Evolutionary conservation across 2,888 invertebrate species (phyloP).

Genomic region (Axea sp.): DNA sequence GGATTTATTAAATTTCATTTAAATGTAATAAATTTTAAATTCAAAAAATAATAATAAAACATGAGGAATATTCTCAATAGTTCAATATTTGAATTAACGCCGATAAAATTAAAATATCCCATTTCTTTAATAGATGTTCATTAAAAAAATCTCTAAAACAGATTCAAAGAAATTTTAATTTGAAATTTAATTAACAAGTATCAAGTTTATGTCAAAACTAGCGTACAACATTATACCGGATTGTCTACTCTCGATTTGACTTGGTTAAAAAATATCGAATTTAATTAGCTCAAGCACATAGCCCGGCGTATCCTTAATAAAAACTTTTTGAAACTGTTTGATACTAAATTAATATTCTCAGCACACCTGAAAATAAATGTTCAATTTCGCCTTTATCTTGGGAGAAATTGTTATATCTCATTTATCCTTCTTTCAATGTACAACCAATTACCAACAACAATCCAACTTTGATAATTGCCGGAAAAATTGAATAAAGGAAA

Average conservation of each 20-base stretch:
- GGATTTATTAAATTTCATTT: no score
- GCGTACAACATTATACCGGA: background rate
- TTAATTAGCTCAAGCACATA: slow-evolving; percentile 5
- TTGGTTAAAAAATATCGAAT: slow-evolving; percentile 22
- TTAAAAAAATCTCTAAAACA: no score
- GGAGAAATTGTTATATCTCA: slow-evolving; percentile 34
- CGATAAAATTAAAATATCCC: no score
- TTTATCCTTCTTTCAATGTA: slow-evolving; percentile 40
- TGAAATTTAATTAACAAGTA: slow-evolving; percentile 24
- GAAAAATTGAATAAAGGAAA: slow-evolving; percentile 53
- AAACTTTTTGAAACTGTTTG: slow-evolving; percentile 25
- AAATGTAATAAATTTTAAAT: no score
- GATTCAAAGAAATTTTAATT: no score
- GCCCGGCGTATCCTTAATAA: slow-evolving; percentile 5
- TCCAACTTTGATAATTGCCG: slow-evolving; percentile 52
- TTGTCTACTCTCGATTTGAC: slow-evolving; percentile 4
- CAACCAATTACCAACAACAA: slow-evolving; percentile 53
- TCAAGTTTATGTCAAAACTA: slow-evolving; percentile 1
- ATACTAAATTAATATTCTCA: slow-evolving; percentile 44
- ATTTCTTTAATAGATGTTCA: no score
- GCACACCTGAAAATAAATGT: slow-evolving; percentile 36
- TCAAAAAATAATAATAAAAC: no score
- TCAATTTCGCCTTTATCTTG: slow-evolving; percentile 21
- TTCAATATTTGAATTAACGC: no score
- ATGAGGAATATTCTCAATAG: no score